Percentiles rank a stretch among this genome's conserved stretches.
Evolutionary conservation across 2,888 invertebrate genomes (phyloP).

Genomic region (Pyrrhia umbra): DNA sequence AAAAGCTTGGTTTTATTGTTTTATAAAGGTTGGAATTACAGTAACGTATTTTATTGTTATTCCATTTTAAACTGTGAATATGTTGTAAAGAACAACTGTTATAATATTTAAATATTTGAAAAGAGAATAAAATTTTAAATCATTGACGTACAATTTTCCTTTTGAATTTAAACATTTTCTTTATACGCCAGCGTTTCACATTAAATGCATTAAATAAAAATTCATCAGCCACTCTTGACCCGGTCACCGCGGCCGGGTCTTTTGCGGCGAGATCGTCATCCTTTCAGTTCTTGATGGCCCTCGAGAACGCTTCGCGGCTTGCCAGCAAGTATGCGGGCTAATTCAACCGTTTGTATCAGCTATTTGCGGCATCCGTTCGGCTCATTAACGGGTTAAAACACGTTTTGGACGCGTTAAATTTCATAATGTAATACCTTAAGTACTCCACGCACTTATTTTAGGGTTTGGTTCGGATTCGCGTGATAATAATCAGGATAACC

Average conservation of each 20-base stretch:
- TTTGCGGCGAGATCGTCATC: conserved; percentile 73
- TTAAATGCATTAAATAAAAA: conserved; percentile 64
- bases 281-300: conserved; percentile 76
- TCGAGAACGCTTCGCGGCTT: conserved; percentile 73
- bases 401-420: conserved; percentile 63
- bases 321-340: conserved; percentile 73
- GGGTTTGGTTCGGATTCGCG: conserved; percentile 25
- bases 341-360: conserved; percentile 73
- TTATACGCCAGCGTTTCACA: conserved; percentile 24
- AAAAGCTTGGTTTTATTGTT: not conserved
- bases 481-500: too few relatives aligned
- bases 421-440: conserved; percentile 46
- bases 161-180: conserved; percentile 10
- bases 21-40: not conserved
- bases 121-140: not conserved
- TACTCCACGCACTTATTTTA: conserved; percentile 38
- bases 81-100: too few relatives aligned
- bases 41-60: not conserved
- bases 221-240: conserved; percentile 68
- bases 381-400: conserved; percentile 70
- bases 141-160: not conserved
- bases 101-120: too few relatives aligned
- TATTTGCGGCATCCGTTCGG: conserved; percentile 71
- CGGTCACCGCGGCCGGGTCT: conserved; percentile 66
- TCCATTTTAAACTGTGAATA: too few relatives aligned